These are phyloP conservation scores for Phasianus colchicus DNA, from an alignment of 2,113 vertebrate species.

Conservation along the genomic window DNA sequence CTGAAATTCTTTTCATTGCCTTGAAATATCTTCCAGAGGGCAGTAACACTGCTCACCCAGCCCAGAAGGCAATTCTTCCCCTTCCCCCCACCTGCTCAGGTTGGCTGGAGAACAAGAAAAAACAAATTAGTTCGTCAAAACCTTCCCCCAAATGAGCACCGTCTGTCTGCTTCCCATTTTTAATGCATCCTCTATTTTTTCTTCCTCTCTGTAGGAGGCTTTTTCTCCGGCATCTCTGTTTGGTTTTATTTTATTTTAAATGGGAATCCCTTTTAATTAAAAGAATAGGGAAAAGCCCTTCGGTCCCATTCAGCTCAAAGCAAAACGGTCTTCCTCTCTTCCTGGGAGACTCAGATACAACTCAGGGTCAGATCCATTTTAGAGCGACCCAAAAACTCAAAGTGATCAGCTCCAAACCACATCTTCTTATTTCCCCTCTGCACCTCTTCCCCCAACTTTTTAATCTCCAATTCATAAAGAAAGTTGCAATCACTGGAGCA, in stretches of 20 bases:
- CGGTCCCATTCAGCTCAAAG: constrained; percentile 30
- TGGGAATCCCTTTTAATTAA: constrained; percentile 56
- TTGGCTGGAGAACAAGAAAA: background rate
- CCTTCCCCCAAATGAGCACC: background rate
- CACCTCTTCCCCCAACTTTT: background rate
- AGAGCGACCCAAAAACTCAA: rapidly evolving
- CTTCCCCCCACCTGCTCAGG: background rate
- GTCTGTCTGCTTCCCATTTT: background rate
- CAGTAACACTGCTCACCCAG: background rate
- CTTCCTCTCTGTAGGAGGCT: background rate
- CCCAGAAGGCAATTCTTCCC: background rate
- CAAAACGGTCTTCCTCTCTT: constrained; percentile 34
- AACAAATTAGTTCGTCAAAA: background rate
- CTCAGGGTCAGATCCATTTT: constrained; percentile 26
- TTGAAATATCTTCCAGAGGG: background rate
- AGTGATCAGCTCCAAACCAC: background rate
- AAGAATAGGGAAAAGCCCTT: constrained; percentile 27
- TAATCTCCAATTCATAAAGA: background rate
- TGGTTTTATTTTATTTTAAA: constrained; percentile 13
- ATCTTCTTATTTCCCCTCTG: background rate
- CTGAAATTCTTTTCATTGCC: background rate
- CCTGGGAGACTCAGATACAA: background rate
- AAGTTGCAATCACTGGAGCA: background rate
- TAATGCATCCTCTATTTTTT: background rate
- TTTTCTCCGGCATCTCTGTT: background rate